phyloP scores from a whole-genome alignment of 2,113 vertebrate species.

The Pedetes capensis region DNA sequence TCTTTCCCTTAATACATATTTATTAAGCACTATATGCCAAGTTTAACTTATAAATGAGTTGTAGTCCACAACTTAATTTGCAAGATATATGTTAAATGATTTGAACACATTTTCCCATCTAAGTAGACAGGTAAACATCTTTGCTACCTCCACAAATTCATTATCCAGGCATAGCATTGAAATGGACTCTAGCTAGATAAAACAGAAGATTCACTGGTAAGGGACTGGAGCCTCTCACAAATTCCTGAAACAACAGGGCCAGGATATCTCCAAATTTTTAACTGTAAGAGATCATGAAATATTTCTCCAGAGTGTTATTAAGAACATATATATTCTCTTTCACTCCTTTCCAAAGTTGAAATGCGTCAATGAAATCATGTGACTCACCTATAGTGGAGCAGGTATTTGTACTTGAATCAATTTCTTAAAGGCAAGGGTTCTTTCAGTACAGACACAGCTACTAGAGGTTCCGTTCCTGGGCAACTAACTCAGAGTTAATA shows the following conservation, averaged over 20 bases:
- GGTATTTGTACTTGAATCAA: neutral
- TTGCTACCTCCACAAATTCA: neutral
- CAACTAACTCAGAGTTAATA: neutral
- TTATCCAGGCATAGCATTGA: neutral
- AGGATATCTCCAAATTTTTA: neutral
- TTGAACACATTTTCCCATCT: constrained; percentile 6
- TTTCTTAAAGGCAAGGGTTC: neutral
- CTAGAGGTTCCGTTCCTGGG: neutral
- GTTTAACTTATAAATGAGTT: constrained; percentile 38
- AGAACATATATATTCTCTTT: neutral
- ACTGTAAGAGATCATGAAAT: neutral
- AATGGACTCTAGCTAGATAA: neutral
- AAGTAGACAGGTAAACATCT: neutral
- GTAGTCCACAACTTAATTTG: neutral
- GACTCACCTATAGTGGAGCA: neutral
- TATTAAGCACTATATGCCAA: neutral
- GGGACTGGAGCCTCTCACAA: neutral
- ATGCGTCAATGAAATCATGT: neutral
- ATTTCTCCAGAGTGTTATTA: neutral
- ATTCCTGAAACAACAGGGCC: neutral
- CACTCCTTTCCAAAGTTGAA: neutral
- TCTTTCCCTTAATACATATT: constrained; percentile 50
- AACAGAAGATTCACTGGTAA: neutral
- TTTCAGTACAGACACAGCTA: neutral
- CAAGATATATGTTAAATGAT: neutral